Conservation (phyloP, 2,888 invertebrate genomes). For the Acronicta leporina region DNA sequence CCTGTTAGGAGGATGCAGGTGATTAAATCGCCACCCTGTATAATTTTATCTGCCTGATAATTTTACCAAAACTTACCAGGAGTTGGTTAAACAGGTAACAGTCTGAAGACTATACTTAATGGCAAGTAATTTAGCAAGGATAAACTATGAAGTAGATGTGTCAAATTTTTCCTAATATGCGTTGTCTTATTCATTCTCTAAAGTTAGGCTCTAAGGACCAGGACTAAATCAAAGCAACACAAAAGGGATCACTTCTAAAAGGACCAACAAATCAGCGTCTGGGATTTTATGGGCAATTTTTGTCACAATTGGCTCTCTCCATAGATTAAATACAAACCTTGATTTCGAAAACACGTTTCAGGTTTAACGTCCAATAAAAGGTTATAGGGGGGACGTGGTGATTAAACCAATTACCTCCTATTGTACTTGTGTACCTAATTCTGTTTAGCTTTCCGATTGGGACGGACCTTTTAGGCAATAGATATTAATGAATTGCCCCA, state of each 20-base stretch:
- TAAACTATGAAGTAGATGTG: no score
- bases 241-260: slow-evolving; percentile 40
- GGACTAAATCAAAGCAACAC: slow-evolving; percentile 41
- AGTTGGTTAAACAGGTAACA: no score
- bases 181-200: slow-evolving; percentile 17
- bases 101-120: no score
- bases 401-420: slow-evolving; percentile 75
- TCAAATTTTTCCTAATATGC: not conserved
- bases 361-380: slow-evolving; percentile 74
- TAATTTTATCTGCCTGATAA: no score
- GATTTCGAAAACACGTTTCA: slow-evolving; percentile 71
- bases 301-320: slow-evolving; percentile 43
- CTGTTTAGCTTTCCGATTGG: slow-evolving; percentile 67
- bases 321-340: slow-evolving; percentile 56
- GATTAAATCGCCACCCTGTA: no score
- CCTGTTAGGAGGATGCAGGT: no score
- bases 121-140: no score
- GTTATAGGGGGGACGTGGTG: slow-evolving; percentile 67
- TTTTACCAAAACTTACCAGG: no score
- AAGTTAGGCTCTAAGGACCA: not conserved
- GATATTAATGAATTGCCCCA: slow-evolving; percentile 53
- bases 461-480: slow-evolving; percentile 53
- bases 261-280: slow-evolving; percentile 37
- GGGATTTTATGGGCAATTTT: slow-evolving; percentile 37
- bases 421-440: slow-evolving; percentile 67